A percentile compares a stretch with the other conserved stretches of the same genome.
Evolutionary conservation across 2,113 vertebrate species (phyloP).

Genomic region (Microcebus murinus): DNA sequence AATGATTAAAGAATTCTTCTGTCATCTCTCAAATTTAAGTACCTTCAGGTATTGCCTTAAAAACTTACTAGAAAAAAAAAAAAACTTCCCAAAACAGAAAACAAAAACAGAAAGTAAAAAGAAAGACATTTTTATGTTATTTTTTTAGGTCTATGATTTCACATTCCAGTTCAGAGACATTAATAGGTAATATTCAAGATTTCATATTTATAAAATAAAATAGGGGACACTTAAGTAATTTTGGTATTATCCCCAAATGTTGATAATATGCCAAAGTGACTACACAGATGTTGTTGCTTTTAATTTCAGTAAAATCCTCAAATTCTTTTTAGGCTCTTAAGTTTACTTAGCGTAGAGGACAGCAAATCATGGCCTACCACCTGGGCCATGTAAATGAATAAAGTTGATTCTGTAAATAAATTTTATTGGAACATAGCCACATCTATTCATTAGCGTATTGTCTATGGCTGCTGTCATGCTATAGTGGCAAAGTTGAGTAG

Average conservation of each 20-base stretch:
- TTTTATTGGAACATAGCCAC: background rate
- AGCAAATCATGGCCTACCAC: background rate
- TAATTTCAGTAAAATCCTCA: background rate
- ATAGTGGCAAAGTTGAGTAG: background rate
- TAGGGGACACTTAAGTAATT: background rate
- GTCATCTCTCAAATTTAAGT: background rate
- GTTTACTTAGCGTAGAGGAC: background rate
- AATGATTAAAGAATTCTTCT: background rate
- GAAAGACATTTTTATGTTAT: background rate
- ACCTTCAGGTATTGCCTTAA: background rate
- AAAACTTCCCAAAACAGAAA: background rate
- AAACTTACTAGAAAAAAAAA: background rate
- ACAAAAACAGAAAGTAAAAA: background rate
- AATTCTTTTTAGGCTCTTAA: background rate
- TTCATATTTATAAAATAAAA: background rate
- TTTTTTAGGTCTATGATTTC: background rate
- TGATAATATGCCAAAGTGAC: background rate
- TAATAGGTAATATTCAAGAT: background rate
- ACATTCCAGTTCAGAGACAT: background rate
- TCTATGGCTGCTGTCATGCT: background rate
- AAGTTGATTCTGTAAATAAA: background rate
- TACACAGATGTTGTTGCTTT: background rate
- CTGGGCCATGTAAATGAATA: no score
- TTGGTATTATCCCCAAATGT: background rate
- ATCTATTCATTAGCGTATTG: background rate